Conservation (phyloP, 2,113 vertebrate species). For the Neofelis nebulosa region DNA sequence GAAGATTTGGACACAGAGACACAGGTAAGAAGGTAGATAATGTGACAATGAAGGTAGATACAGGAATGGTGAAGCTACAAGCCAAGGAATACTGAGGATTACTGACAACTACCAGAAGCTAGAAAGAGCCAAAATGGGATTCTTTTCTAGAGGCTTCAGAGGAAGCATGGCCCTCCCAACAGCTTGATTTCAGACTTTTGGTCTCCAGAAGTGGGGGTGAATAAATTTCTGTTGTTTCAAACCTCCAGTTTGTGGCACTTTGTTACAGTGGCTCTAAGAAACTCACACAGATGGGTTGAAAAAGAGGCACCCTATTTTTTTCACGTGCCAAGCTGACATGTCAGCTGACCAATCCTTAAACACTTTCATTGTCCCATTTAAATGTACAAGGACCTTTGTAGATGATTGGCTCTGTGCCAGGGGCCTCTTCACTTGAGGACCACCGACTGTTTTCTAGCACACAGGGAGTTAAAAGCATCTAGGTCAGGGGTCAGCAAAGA, state of each 20-base stretch:
- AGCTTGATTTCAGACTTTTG: not conserved
- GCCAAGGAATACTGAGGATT: not conserved
- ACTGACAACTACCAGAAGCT: not conserved
- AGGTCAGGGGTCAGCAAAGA: not conserved
- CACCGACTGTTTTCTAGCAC: not conserved
- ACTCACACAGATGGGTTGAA: not conserved
- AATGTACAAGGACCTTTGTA: not conserved
- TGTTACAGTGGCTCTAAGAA: not conserved
- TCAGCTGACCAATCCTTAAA: not conserved
- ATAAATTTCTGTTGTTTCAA: not conserved
- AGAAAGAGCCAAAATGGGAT: not conserved
- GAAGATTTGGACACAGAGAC: not conserved
- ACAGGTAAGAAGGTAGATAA: not conserved
- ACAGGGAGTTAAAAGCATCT: not conserved
- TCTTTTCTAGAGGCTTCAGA: not conserved
- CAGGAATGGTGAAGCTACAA: not conserved
- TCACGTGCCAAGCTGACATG: not conserved
- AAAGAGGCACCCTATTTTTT: not conserved
- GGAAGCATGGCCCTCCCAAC: not conserved
- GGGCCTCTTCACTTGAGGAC: not conserved
- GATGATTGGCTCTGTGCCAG: constrained; percentile 2
- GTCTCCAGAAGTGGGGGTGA: not conserved
- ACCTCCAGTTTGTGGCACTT: not conserved
- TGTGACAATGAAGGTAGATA: not conserved
- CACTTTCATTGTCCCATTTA: constrained; percentile 37